Evolutionary conservation across 2,113 vertebrate genomes (phyloP), one percentile per base, ranked within the genome.

Genomic region (Lophius piscatorius): DNA sequence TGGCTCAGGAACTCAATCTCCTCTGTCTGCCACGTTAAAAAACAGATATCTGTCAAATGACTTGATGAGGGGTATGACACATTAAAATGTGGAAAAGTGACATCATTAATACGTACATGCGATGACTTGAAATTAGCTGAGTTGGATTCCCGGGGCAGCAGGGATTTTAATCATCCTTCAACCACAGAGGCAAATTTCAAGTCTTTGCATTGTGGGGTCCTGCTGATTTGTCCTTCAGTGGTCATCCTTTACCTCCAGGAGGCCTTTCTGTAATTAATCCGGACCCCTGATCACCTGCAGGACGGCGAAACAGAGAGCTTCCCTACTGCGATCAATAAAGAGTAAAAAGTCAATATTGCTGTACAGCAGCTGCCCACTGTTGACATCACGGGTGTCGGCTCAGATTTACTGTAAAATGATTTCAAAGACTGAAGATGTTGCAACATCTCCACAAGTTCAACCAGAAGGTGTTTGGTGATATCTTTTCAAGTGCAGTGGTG

Each of bases 331-430:
- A 60, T 78, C 63, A 59, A 78, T 72, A 48, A 35, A 45, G 29
- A 51, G 20, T 39, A 41, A 21, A 24, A 14, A 6, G 31, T 17
- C 12, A 20, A 2, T 0, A 16, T 12, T 0, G 5, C n/a, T 5
- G 5, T 24, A 16, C 9, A 35, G 45, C 3, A 17, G 67, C 16
- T 49, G 9, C 21, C 39, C 2, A 11, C 44, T 12, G 1, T 49
- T 74, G 44, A 16, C 18, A 38, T 84, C 86, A 88, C 83, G 83
- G 86, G 46, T 76, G 86, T 72, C 83, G 82, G 59, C 56, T 82
- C 13, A 52, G 75, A n/a, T n/a, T n/a, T n/a, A n/a, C n/a, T n/a
- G n/a, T n/a, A n/a, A n/a, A n/a, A n/a, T n/a, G n/a, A n/a, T n/a
- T n/a, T n/a, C n/a, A n/a, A n/a, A n/a, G n/a, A n/a, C n/a, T n/a